These are phyloP conservation scores for Pristionchus maxplancki DNA, from an alignment of 2,888 invertebrate species.

Conservation along the genomic window DNA sequence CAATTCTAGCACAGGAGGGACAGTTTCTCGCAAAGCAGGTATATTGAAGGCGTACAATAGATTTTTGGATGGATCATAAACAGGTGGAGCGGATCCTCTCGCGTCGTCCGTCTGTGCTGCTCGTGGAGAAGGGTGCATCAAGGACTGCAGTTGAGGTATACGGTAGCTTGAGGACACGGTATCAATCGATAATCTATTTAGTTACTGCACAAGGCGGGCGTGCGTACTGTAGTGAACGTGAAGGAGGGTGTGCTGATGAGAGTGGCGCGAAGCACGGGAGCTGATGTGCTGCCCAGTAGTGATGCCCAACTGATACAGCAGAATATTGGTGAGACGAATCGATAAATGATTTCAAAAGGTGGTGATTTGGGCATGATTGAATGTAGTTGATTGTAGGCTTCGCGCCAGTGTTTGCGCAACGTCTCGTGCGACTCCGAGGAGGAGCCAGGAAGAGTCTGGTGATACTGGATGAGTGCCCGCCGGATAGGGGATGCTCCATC, in stretches of 20 bases:
- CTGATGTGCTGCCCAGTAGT: conserved; percentile 84
- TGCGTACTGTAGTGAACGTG: conserved; percentile 61
- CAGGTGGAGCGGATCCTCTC: conserved; percentile 78
- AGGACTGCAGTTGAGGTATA: conserved; percentile 86
- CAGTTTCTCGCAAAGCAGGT: conserved; percentile 73
- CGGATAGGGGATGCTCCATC: conserved; percentile 90
- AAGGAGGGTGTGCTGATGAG: conserved; percentile 84
- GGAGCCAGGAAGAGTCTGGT: conserved; percentile 87
- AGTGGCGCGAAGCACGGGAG: conserved; percentile 87
- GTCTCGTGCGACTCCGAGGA: conserved; percentile 68
- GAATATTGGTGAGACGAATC: conserved; percentile 53
- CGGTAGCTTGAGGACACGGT: background rate
- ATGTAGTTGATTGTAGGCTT: conserved; percentile 78
- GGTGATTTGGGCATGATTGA: too few relatives aligned
- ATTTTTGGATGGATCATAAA: background rate
- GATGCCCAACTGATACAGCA: conserved; percentile 75
- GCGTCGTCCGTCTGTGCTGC: conserved; percentile 89
- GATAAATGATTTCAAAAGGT: too few relatives aligned
- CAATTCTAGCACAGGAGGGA: conserved; percentile 89
- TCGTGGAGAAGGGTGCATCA: conserved; percentile 91
- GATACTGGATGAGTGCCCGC: conserved; percentile 84
- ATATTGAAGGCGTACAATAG: background rate
- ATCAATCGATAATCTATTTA: background rate
- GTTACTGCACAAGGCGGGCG: conserved; percentile 55
- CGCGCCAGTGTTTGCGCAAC: conserved; percentile 71